Base-by-base conservation (phyloP, 2,797 vertebrate genomes). In the Pelobates cultripes region DNA sequence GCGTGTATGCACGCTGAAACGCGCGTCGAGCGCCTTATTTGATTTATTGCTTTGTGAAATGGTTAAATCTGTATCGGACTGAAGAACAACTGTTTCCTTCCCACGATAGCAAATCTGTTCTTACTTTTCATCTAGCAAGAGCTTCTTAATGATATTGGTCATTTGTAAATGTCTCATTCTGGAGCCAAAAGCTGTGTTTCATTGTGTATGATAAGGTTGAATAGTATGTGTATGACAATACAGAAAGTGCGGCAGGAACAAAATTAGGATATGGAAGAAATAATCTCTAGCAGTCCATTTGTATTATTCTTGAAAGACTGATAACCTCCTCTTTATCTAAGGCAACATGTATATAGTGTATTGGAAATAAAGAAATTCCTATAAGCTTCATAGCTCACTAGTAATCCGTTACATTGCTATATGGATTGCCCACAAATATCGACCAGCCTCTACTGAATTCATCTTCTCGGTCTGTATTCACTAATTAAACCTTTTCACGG, bases 371-470 rank as follows among this genome's bases (percentile, higher is more conserved):
- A 75, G 57, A 74, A 44, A 57, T 12, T 40, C 73, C 70, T 71
- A 8, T 15, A 63, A 44, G 63, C 73, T 64, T 41, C 44, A 43
- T 61, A 9, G 55, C 55, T 70, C 73, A 70, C 40, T 40, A 68
- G 68, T 43, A 81, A 81, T 75, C 73, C 57, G 76, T 81, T 81
- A 61, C 51, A 55, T 53, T 45, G 61, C 68, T 75, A 66, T 43
- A 63, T 44, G 7, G 43, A 28, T 71, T 41, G 73, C 67, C 55
- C 69, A 66, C 70, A 66, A 66, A 70, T 81, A 70, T 76, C 73
- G 68, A 75, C 43, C 79, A 28, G 43, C 40, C 17, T 81, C 60
- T 71, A 43, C 43, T 43, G 67, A 71, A 81, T 70, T 51, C 75
- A 70, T 76, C 2, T 68, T 43, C 43, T 28, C 60, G 73, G 15